Conservation (phyloP, 2,888 invertebrate genomes). For the Eledona agricola region DNA sequence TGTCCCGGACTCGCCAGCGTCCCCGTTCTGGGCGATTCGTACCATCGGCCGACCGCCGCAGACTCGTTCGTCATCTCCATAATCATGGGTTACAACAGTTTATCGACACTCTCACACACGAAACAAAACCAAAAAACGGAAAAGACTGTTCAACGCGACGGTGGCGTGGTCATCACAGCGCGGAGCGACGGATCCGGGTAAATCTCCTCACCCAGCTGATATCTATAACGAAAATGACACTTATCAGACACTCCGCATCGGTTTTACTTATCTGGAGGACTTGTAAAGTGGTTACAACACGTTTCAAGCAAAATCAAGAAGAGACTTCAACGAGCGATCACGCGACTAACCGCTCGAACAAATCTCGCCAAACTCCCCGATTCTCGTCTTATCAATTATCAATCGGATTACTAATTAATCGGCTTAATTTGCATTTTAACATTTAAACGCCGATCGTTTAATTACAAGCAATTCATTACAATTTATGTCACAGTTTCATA, state of each 20-base stretch:
- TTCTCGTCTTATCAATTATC: too few species aligned
- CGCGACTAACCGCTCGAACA: slow-evolving; percentile 13
- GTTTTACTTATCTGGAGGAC: too few species aligned
- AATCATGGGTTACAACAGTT: slow-evolving; percentile 55
- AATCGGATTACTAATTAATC: too few species aligned
- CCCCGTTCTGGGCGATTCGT: slow-evolving; percentile 62
- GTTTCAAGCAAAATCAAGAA: slow-evolving; percentile 1
- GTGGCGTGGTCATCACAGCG: too few species aligned
- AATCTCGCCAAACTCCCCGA: too few species aligned
- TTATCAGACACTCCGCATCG: too few species aligned
- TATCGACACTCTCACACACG: slow-evolving; percentile 52
- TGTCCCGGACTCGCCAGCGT: slow-evolving; percentile 60
- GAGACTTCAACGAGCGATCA: slow-evolving; percentile 32
- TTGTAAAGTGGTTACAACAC: slow-evolving; percentile 1
- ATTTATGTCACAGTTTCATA: too few species aligned
- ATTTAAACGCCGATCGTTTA: too few species aligned
- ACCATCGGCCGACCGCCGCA: slow-evolving; percentile 63
- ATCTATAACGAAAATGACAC: slow-evolving; percentile 36
- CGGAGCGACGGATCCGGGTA: too few species aligned
- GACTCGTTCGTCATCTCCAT: slow-evolving; percentile 65
- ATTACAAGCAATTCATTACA: too few species aligned
- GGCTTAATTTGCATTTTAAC: too few species aligned
- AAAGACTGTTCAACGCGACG: slow-evolving; percentile 3
- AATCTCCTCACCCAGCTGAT: too few species aligned
- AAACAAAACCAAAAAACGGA: slow-evolving; percentile 32